These are phyloP conservation scores for Leptatherina wallacei DNA, from an alignment of 2,797 vertebrate genomes.

Conservation along the genomic window DNA sequence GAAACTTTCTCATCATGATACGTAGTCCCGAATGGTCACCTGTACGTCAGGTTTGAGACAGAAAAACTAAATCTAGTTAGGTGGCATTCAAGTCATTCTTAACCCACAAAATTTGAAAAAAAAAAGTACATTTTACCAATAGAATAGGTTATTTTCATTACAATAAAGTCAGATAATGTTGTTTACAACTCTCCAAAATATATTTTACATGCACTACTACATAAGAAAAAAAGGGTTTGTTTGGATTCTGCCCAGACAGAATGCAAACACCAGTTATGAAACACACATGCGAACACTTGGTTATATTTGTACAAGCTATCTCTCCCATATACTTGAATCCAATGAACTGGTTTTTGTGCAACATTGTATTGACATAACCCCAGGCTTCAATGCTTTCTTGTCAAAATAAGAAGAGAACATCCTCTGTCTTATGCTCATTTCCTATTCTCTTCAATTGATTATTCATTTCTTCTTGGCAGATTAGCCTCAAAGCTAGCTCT, in stretches of 20 bases:
- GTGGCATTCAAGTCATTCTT: too few species aligned
- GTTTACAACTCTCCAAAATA: not conserved
- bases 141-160: not conserved
- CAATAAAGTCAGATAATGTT: not conserved
- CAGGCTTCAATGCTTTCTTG: slow-evolving; percentile 47
- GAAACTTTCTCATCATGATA: too few species aligned
- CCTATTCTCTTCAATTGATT: slow-evolving; percentile 69
- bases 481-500: slow-evolving; percentile 51
- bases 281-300: not conserved
- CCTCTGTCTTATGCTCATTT: slow-evolving; percentile 65
- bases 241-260: slow-evolving; percentile 3
- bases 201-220: not conserved
- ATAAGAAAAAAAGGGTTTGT: not conserved
- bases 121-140: not conserved
- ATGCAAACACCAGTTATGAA: slow-evolving; percentile 4
- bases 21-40: too few species aligned
- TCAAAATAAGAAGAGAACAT: slow-evolving; percentile 54
- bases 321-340: slow-evolving; percentile 15
- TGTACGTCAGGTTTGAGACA: too few species aligned
- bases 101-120: too few species aligned
- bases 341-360: slow-evolving; percentile 42
- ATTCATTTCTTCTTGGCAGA: slow-evolving; percentile 61
- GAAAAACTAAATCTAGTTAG: too few species aligned
- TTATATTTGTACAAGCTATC: not conserved
- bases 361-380: slow-evolving; percentile 58